Evolutionary conservation across 1,140 invertebrate genomes (phyloP), one percentile per base, ranked within the genome.

Genomic region (Leptoteleia sp.): DNA sequence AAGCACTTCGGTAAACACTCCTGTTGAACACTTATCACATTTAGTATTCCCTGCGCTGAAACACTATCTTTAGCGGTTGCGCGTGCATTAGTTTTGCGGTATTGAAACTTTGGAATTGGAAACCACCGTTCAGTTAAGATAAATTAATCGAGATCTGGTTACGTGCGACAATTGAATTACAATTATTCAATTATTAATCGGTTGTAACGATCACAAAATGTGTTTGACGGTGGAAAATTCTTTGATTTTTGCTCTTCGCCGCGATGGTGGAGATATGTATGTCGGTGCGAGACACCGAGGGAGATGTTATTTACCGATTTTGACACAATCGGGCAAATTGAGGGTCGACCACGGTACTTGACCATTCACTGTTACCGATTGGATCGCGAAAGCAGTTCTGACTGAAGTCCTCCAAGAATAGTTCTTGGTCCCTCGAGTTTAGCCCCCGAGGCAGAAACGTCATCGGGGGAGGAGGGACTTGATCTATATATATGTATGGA

Each of bases 371-470:
- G 83, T 82, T 82, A 80, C 61, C 76, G 79, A 82, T 83, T 65
- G 78, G 77, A 82, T 82, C 81, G 82, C 84, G 82, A 86, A 83
- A 84, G 81, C 82, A 81, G 76, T 79, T 86, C 83, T 86, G 82
- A 85, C 82, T 88, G 68, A 88, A 87, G 84, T 88, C 87, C 82
- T 88, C 88, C 88, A 85, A 90, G 88, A 90, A 90, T 90, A 90
- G 88, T 89, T 79, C 61, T 76, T 79, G 82, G 81, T 87, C 83
- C 84, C 86, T 85, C 81, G 81, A 79, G 77, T 84, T 86, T 80
- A 80, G 82, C 84, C 81, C 72, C 81, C 82, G 79, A 82, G 68
- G 77, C 77, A 70, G 62, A 79, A 70, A 77, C 81, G 64, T 76
- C 75, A 73, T 42, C 54, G 62, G 75, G 76, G 71, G 76, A 72